A percentile compares a stretch with the other conserved stretches of the same genome.
Conservation (phyloP, 2,113 vertebrate species). For the Peromyscus maniculatus region DNA sequence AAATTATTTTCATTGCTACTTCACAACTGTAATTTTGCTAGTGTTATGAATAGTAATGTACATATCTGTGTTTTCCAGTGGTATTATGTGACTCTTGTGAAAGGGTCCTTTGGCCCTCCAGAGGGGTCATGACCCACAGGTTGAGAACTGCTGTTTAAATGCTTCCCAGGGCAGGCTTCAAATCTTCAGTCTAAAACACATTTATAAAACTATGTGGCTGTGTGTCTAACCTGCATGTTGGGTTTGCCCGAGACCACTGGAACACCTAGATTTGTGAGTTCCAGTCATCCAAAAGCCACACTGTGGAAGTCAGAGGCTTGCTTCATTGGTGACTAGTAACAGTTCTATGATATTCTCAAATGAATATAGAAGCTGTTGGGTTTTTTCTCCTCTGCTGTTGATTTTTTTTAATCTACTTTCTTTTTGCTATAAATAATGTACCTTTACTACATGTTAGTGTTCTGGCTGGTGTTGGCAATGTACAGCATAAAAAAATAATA, state of each 20-base stretch:
- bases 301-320: not conserved
- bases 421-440: constrained; percentile 7
- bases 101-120: not conserved
- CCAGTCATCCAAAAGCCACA: constrained; percentile 49
- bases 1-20: not conserved
- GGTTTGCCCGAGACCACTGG: constrained; percentile 71
- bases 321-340: not conserved
- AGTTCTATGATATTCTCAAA: not conserved
- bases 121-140: not conserved
- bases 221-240: constrained; percentile 24
- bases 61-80: not conserved
- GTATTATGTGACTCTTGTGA: not conserved
- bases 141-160: not conserved
- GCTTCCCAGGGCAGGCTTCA: constrained; percentile 59
- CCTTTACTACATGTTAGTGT: not conserved
- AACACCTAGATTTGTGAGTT: constrained; percentile 62
- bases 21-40: not conserved
- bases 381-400: not conserved
- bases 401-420: not conserved
- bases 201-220: constrained; percentile 69
- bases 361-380: not conserved
- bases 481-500: constrained; percentile 61
- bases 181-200: constrained; percentile 69
- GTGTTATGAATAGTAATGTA: not conserved
- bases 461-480: constrained; percentile 40